These are phyloP conservation scores for Pentalonia nigronervosa DNA, from an alignment of 1,140 invertebrate genomes.

Conservation along the genomic window DNA sequence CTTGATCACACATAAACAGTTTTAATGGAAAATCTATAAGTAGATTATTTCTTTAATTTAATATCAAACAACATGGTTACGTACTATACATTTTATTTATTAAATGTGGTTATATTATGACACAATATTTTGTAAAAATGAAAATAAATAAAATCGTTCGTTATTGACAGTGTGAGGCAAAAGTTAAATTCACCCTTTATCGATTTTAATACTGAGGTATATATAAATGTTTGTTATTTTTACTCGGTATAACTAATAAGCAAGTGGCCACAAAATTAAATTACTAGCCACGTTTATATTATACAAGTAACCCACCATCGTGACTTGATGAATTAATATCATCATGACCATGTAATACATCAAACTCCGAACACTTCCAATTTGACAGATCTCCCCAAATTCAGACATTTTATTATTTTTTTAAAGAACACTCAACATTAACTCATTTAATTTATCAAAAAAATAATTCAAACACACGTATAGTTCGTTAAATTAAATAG, in stretches of 20 bases:
- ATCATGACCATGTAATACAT: background rate
- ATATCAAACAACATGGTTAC: background rate
- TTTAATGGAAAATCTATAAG: background rate
- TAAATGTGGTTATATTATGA: background rate
- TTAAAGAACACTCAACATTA: background rate
- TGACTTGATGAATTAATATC: slow-evolving; percentile 32
- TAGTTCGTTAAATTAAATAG: background rate
- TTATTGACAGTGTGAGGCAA: background rate
- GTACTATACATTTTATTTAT: background rate
- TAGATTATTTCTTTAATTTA: background rate
- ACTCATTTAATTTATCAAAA: background rate
- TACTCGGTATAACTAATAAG: background rate
- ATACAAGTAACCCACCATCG: background rate
- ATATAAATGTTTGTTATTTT: background rate
- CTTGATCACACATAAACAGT: background rate
- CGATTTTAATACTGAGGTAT: background rate
- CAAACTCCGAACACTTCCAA: background rate
- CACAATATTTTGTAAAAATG: background rate
- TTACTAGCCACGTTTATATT: background rate
- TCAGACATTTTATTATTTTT: background rate
- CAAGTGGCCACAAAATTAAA: background rate
- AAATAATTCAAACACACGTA: background rate
- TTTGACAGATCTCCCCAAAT: background rate
- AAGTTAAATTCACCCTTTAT: background rate
- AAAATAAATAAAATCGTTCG: background rate